Conservation (phyloP, 2,888 invertebrate species). For the Sturmia bella region DNA sequence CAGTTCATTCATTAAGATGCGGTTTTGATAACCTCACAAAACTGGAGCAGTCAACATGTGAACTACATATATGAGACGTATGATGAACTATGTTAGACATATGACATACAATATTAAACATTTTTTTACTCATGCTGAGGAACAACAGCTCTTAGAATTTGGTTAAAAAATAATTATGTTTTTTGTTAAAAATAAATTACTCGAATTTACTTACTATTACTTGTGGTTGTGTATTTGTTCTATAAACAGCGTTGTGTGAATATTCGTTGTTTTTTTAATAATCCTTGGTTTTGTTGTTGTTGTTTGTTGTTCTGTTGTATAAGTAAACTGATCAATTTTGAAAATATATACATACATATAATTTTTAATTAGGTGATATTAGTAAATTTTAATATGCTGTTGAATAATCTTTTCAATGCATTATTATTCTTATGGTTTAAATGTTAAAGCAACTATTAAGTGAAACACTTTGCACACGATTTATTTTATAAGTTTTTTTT, state of each 20-base stretch:
- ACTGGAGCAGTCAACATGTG: too few species aligned
- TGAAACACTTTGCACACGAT: conserved; percentile 52
- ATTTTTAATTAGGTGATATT: not conserved
- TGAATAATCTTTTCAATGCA: not conserved
- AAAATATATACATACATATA: not conserved
- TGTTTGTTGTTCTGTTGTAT: conserved; percentile 39
- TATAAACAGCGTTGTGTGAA: conserved; percentile 77
- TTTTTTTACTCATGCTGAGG: too few species aligned
- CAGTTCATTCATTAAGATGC: too few species aligned
- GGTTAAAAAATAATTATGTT: not conserved
- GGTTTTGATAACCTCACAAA: too few species aligned
- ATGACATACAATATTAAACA: too few species aligned
- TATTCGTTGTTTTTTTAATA: conserved; percentile 76
- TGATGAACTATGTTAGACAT: too few species aligned
- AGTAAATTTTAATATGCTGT: not conserved
- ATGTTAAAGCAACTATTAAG: conserved; percentile 22
- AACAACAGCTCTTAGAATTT: not conserved
- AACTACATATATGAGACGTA: too few species aligned
- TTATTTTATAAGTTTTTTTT: not conserved
- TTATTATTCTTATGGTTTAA: not conserved
- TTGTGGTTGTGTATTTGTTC: conserved; percentile 60
- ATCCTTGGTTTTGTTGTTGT: conserved; percentile 50
- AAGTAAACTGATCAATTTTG: conserved; percentile 19
- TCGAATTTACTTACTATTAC: conserved; percentile 72
- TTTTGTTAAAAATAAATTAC: not conserved